Evolutionary conservation across 2,888 invertebrate genomes (phyloP).

Genomic region (Thymelicus acteon): DNA sequence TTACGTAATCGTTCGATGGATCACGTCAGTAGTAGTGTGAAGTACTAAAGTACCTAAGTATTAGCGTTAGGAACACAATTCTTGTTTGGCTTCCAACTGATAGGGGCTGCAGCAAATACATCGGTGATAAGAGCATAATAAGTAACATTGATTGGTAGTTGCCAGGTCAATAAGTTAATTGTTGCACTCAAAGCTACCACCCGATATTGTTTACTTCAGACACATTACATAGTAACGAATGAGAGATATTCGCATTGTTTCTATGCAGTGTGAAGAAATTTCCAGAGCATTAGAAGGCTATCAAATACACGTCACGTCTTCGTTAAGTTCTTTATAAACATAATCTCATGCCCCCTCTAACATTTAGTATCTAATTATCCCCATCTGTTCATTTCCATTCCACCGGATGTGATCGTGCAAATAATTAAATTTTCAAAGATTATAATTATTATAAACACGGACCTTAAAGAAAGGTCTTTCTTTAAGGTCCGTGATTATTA

Average conservation of each 20-base stretch:
- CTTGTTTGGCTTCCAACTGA: slow-evolving; percentile 40
- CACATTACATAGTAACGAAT: slow-evolving; percentile 41
- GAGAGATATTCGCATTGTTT: slow-evolving; percentile 37
- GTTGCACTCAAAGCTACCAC: slow-evolving; percentile 47
- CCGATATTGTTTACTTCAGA: slow-evolving; percentile 29
- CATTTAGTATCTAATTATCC: no score
- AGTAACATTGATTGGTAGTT: slow-evolving; percentile 57
- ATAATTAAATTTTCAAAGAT: no score
- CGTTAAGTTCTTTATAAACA: background rate
- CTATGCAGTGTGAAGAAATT: slow-evolving; percentile 28
- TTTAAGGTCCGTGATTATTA: no score
- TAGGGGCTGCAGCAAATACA: slow-evolving; percentile 59
- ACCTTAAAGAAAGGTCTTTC: no score
- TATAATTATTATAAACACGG: no score
- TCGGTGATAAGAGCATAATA: slow-evolving; percentile 54
- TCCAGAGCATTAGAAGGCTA: slow-evolving; percentile 6
- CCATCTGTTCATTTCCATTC: no score
- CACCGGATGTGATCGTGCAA: no score
- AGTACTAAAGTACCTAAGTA: slow-evolving; percentile 30
- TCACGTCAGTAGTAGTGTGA: slow-evolving; percentile 29
- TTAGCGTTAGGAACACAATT: slow-evolving; percentile 39
- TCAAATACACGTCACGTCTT: background rate
- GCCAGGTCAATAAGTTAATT: slow-evolving; percentile 74
- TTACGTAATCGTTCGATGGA: slow-evolving; percentile 40
- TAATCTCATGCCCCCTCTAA: no score